Percentiles rank a stretch among this genome's conserved stretches.
These are phyloP conservation scores for Zapus hudsonius DNA, from an alignment of 2,113 vertebrate genomes.

Conservation along the genomic window DNA sequence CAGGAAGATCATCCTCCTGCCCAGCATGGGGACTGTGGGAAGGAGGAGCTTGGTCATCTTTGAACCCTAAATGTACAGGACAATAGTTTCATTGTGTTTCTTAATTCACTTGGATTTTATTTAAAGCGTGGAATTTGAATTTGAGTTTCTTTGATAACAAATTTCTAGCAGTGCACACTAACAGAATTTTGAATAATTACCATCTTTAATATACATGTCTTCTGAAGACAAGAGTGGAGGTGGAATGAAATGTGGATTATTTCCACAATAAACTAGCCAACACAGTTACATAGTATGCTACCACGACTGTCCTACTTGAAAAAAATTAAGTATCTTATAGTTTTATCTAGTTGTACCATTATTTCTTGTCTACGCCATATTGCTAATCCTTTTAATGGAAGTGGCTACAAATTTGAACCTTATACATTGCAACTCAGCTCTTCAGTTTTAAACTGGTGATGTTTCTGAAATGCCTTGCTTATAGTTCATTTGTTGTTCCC, in stretches of 20 bases:
- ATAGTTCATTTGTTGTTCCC: neutral
- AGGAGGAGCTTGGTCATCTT: neutral
- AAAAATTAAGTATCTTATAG: neutral
- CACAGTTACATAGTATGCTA: neutral
- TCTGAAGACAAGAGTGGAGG: neutral
- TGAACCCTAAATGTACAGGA: too few species aligned
- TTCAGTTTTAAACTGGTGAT: neutral
- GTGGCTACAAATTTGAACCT: neutral
- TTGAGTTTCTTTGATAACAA: neutral
- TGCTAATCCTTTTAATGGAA: neutral
- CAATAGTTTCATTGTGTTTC: neutral
- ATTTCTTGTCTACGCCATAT: neutral
- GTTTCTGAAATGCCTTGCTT: neutral
- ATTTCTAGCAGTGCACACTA: neutral
- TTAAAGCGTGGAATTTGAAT: neutral
- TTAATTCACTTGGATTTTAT: neutral
- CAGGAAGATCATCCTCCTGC: accelerated
- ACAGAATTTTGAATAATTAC: neutral
- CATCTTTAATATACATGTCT: neutral
- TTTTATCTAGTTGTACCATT: neutral
- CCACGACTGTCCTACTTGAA: neutral
- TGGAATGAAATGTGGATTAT: neutral
- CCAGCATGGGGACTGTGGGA: neutral
- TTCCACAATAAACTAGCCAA: neutral
- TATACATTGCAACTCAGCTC: neutral